Base-by-base conservation (phyloP, 1,140 invertebrate species). In the Andricus grossulariae region DNA sequence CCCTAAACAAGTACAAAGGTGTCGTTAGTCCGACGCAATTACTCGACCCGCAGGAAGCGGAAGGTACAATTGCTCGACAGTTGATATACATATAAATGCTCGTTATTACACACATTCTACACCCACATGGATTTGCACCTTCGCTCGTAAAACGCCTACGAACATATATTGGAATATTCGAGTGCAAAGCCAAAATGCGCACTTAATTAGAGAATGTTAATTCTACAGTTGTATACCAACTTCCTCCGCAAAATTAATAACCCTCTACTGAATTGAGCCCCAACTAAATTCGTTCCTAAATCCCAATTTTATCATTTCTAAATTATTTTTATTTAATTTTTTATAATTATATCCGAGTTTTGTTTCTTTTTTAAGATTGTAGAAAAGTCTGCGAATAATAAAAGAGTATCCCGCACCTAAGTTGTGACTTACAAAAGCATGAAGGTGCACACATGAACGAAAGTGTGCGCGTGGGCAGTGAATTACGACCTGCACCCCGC, bases 391-490 rank as follows among this genome's bases (percentile, higher is more conserved):
- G 60, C 15, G 60, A 66, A 66, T 60, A 66, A 66, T 66, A 66
- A 66, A n/a, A 39, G 10, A 66, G 25, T 66, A 39, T 66, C 4
- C 7, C 6, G 32, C 25, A 66, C 8, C 32, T 39, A 66, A 45
- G 60, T 25, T 39, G 25, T 11, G 60, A 66, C 57, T 66, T 21
- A 66, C 15, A 32, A 19, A 7, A 16, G 21, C 13, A 66, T 21
- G 32, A 32, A 16, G 21, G 50, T 52, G 79, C 74, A 73, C 75
- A 49, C 49, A 74, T 50, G 79, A 72, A 82, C 75, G 79, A 83
- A 75, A 83, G 60, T 66, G 60, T 80, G 76, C 80, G 82, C 80
- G 84, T 85, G 82, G 80, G 80, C 74, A 73, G 82, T 85, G 84
- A 85, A 75, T 85, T 85, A 85, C 81, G 82, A 80, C 72, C 71